These are phyloP conservation scores for Drosophila histrio DNA, from an alignment of 2,888 invertebrate species.

Conservation along the genomic window DNA sequence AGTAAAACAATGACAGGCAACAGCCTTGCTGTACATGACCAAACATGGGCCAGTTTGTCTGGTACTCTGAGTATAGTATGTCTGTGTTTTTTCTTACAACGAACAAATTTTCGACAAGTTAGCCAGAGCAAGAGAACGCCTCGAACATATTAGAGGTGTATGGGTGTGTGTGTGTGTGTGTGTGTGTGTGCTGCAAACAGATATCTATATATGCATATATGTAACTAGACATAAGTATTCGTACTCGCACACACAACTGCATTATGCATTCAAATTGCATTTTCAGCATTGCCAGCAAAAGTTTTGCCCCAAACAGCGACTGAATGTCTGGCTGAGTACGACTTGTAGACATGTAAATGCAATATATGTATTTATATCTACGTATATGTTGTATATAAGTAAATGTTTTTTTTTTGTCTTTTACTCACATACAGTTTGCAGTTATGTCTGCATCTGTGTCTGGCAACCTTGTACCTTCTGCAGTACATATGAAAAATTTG, in stretches of 20 bases:
- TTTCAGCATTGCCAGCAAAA: constrained; percentile 49
- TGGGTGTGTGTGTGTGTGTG: too few relatives aligned
- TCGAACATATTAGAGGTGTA: constrained; percentile 50
- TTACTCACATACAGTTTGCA: background rate
- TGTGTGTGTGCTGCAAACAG: constrained; percentile 42
- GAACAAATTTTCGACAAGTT: constrained; percentile 77
- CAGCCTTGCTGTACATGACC: constrained; percentile 73
- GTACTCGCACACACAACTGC: constrained; percentile 23
- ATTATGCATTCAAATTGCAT: constrained; percentile 64
- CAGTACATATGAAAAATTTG: constrained; percentile 31
- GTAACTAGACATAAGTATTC: constrained; percentile 2
- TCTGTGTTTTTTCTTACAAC: constrained; percentile 35
- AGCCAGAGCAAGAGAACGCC: constrained; percentile 52
- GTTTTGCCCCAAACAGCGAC: constrained; percentile 32
- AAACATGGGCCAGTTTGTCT: constrained; percentile 71
- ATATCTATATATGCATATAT: constrained; percentile 12
- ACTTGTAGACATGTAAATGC: constrained; percentile 50
- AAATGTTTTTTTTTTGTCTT: background rate
- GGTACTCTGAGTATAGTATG: constrained; percentile 21
- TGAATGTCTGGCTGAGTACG: constrained; percentile 39
- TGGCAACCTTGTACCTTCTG: constrained; percentile 47
- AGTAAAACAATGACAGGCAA: constrained; percentile 75
- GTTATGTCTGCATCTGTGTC: constrained; percentile 38
- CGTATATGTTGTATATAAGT: constrained; percentile 12
- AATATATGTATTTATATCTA: constrained; percentile 9